Evolutionary conservation across 2,888 invertebrate genomes (phyloP).

Genomic region (Drosophila limbata): DNA sequence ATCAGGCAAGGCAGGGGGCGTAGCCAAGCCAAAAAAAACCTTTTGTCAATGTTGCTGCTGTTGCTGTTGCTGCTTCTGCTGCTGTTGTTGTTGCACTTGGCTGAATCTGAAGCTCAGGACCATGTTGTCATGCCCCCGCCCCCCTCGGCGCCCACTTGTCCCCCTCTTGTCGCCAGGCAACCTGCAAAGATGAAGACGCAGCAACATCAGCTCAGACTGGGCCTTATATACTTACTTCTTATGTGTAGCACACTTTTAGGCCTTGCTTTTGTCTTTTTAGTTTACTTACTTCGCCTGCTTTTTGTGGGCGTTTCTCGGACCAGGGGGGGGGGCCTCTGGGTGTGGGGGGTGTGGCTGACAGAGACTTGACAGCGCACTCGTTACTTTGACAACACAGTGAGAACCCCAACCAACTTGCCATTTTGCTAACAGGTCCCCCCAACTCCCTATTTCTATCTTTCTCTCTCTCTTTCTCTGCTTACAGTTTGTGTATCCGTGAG

Average conservation of each 20-base stretch:
- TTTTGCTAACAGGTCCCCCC: slow-evolving; percentile 10
- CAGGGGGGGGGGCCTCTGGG: not conserved
- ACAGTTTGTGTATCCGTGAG: slow-evolving; percentile 67
- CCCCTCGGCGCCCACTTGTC: not conserved
- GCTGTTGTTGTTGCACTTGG: slow-evolving; percentile 73
- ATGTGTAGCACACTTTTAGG: slow-evolving; percentile 78
- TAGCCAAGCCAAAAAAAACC: slow-evolving; percentile 27
- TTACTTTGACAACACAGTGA: slow-evolving; percentile 73
- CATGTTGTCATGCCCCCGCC: slow-evolving; percentile 50
- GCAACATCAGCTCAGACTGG: slow-evolving; percentile 45
- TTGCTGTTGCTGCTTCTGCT: slow-evolving; percentile 18
- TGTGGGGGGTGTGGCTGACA: slow-evolving; percentile 61
- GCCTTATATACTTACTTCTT: slow-evolving; percentile 75
- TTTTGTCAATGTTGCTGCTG: slow-evolving; percentile 58
- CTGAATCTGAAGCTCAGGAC: slow-evolving; percentile 58
- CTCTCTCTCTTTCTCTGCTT: not conserved
- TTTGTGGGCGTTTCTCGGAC: slow-evolving; percentile 12
- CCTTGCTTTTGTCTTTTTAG: slow-evolving; percentile 78
- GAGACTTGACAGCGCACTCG: slow-evolving; percentile 75
- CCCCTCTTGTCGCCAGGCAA: slow-evolving; percentile 40
- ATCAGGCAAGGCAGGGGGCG: slow-evolving; percentile 1
- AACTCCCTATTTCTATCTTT: not conserved
- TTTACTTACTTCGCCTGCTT: slow-evolving; percentile 49
- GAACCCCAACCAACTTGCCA: slow-evolving; percentile 8
- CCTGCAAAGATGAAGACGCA: slow-evolving; percentile 66